Base-by-base conservation (phyloP, 2,113 vertebrate species). In the Phasianus colchicus region DNA sequence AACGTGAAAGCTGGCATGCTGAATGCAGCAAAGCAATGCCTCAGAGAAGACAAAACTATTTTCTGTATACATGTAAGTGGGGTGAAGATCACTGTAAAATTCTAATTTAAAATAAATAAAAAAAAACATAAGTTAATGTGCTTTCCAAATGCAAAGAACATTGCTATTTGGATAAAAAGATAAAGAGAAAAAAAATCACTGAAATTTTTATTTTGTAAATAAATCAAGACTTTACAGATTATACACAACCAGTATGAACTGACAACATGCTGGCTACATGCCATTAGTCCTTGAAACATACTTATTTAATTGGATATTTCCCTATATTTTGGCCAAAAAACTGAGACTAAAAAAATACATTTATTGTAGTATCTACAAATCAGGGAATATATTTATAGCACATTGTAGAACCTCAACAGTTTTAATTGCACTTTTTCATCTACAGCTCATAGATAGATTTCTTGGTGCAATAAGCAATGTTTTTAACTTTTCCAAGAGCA, bases 1-100 rank as follows among this genome's bases (percentile, higher is more conserved):
- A 4, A 42, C 0, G 0, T 15, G 24, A 10, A 48, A 77, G 36
- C 2, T 55, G 60, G 21, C 2, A 4, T 2, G 6, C 1, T 42
- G 69, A 73, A 74, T 29, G 47, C 11, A 92, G 54, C 27, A 40
- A 80, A 80, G 70, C 54, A 86, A 48, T 80, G 47, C 36, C 70
- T 67, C 57, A 86, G 73, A 66, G 18, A 6, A 43, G 12, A 69
- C 40, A 16, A 1, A 21, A 38, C 21, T 65, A 3, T 10, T 54
- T 58, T 72, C 55, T 43, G 8, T 22, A 58, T 13, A 69, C 54
- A 72, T 0, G 0, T 18, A 65, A 57, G 20, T 4, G 54, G 13
- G 7, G 42, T 13, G 9, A 90, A 3, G 15, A 52, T 7, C 38
- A 72, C n/a, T 0, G 0, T 32, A 73, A 84, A 88, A 15, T 24